Percentiles rank a stretch among this genome's conserved stretches.
Conservation (phyloP, 2,797 vertebrate genomes). For the Tokudaia muenninki region DNA sequence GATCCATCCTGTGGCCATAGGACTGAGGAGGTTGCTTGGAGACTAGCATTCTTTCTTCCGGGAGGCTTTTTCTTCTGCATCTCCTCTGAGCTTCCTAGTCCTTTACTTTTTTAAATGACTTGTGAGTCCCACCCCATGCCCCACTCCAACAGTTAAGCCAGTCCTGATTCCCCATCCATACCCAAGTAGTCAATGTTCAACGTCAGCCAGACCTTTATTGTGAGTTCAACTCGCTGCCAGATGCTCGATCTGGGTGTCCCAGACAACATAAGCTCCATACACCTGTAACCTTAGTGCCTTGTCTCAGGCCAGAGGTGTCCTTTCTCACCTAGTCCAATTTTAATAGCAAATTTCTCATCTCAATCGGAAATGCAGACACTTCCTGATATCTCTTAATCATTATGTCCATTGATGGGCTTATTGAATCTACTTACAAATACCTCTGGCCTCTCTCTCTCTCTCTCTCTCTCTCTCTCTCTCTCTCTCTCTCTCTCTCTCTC, state of each 20-base stretch:
- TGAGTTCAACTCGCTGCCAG: not conserved
- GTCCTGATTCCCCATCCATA: not conserved
- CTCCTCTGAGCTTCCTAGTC: not conserved
- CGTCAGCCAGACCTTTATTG: not conserved
- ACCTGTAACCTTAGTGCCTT: not conserved
- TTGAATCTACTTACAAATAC: not conserved
- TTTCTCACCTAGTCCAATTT: not conserved
- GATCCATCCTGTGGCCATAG: not conserved
- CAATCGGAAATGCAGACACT: not conserved
- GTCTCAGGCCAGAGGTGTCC: not conserved
- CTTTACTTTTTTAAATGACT: not conserved
- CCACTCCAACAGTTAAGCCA: not conserved
- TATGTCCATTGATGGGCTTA: not conserved
- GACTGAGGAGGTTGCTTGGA: not conserved
- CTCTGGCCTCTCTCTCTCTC: not conserved
- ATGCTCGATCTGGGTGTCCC: not conserved
- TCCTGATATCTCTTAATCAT: not conserved
- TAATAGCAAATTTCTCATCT: not conserved
- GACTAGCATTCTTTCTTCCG: not conserved
- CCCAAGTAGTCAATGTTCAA: not conserved
- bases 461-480: not conserved
- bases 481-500: fast-evolving
- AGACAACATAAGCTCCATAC: not conserved
- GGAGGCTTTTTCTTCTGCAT: not conserved
- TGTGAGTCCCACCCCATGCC: not conserved